These are phyloP conservation scores for Setophaga coronata DNA, from an alignment of 2,113 vertebrate species.

Conservation along the genomic window DNA sequence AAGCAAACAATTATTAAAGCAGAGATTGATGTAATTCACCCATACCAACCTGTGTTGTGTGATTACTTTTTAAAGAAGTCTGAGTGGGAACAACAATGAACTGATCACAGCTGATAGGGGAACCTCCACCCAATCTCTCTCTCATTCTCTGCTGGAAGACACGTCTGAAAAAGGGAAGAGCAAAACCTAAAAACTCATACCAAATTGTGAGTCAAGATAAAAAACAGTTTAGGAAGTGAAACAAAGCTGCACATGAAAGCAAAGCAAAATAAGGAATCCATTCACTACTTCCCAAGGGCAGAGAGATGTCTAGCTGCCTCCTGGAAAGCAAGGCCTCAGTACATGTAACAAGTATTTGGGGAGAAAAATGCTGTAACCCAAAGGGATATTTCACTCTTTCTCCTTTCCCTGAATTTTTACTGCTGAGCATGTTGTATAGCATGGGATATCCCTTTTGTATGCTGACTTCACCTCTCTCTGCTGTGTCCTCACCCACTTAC, in stretches of 20 bases:
- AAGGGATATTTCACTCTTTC: background rate
- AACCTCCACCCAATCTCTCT: rapidly evolving
- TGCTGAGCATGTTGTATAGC: rapidly evolving
- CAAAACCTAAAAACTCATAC: background rate
- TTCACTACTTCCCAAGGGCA: background rate
- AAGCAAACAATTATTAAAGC: no score
- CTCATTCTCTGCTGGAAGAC: background rate
- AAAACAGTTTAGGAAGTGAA: background rate
- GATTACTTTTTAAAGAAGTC: background rate
- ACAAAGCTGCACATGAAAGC: background rate
- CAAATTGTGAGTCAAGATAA: background rate
- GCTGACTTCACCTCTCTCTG: background rate
- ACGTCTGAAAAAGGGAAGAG: rapidly evolving
- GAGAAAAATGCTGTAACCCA: background rate
- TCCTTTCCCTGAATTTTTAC: background rate
- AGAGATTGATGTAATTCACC: no score
- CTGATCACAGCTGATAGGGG: background rate
- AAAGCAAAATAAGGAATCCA: background rate
- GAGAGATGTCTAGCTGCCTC: background rate
- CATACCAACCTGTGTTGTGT: background rate
- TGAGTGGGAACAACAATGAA: background rate
- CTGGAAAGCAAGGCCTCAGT: background rate
- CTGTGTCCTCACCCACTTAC: background rate
- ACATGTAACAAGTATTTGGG: rapidly evolving
- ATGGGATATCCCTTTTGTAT: background rate